A percentile compares a stretch with the other conserved stretches of the same genome.
Conservation (phyloP, 2,113 vertebrate species). For the Nannobrachium achirus region DNA sequence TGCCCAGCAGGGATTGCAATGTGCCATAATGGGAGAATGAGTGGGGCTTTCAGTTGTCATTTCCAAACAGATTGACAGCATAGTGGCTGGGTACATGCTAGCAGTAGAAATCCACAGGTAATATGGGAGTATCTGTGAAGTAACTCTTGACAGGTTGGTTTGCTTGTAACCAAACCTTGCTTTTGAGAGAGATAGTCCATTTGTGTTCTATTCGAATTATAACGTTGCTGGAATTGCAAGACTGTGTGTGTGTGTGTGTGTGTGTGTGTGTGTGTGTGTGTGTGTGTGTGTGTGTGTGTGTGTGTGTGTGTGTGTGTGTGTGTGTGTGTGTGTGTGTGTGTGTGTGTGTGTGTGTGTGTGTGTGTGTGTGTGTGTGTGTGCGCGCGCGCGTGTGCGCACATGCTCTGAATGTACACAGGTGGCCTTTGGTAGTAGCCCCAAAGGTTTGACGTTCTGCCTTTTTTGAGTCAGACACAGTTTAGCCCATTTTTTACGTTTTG, state of each 20-base stretch:
- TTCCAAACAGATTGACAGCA: conserved; percentile 2
- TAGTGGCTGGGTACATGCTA: not conserved
- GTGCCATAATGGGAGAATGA: conserved; percentile 3
- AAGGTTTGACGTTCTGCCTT: conserved; percentile 13
- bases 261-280: not conserved
- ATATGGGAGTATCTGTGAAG: not conserved
- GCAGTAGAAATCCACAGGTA: not conserved
- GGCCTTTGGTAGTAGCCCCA: conserved; percentile 40
- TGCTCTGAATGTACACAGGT: conserved; percentile 20
- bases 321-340: not conserved
- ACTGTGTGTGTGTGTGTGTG: conserved; percentile 3
- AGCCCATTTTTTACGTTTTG: conserved; percentile 16
- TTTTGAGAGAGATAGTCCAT: not conserved
- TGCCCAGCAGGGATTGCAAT: not conserved
- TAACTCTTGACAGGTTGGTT: not conserved
- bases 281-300: not conserved
- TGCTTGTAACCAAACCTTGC: not conserved
- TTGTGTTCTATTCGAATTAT: conserved; percentile 1
- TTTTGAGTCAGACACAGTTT: conserved; percentile 16
- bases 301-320: not conserved
- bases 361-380: not conserved
- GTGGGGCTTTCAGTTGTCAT: conserved; percentile 4
- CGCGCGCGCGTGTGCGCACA: conserved; percentile 20
- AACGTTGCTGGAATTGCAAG: conserved; percentile 18
- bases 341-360: not conserved